Evolutionary conservation across 2,113 vertebrate species (phyloP), one percentile per base, ranked within the genome.

Genomic region (Saimiri boliviensis): DNA sequence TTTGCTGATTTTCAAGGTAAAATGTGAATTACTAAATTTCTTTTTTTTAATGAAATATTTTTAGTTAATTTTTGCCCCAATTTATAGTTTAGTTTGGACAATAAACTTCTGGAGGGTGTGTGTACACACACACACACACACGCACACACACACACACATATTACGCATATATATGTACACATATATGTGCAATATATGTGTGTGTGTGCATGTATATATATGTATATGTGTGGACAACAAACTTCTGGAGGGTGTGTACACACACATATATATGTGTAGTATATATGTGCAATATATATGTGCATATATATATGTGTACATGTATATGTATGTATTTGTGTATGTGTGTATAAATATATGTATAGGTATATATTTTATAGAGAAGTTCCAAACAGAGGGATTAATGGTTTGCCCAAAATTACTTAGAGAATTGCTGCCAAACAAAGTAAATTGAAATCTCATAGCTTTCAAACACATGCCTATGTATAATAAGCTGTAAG

Each of bases 1-100:
- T 52, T 81, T 81, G 1, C 12, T 92, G 7, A 56, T 91, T 81
- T 71, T 71, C n/a, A 45, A 74, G 45, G 16, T 68, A 66, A 85
- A 63, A 80, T 45, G 14, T 56, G 19, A 82, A n/a, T 6, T 8
- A 16, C 35, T 82, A 73, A 12, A 35, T 90, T 89, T 63, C 2
- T 58, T 82, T 45, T 82, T 82, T 89, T 60, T 73, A 94, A 68
- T 92, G 23, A 89, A 42, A 0, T 45, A 42, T 85, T 90, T 95
- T 47, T 82, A 1, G 7, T 42, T 81, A 12, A 10, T 71, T 83
- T 94, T 83, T 35, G 7, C 63, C 19, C 27, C 35, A 70, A 10
- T 45, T 93, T 95, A 82, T 40, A 66, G 14, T 91, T 87, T 95
- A 21, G 20, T 56, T 91, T 93, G 2, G 2, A 68, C 40, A 42